Evolutionary conservation across 2,797 vertebrate genomes (phyloP).

Genomic region (Poecilia wingei): DNA sequence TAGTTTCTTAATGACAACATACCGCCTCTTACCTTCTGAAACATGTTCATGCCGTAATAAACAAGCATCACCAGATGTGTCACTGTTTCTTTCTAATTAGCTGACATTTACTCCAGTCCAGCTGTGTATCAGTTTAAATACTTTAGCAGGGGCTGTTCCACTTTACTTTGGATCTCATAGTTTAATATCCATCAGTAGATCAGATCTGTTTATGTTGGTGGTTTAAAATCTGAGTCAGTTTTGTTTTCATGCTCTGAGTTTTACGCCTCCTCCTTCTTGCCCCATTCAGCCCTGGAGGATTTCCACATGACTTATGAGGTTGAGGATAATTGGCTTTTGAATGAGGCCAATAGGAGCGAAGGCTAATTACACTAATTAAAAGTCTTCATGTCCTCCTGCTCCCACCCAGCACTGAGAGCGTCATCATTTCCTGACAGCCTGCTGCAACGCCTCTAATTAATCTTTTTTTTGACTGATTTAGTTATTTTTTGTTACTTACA

Average conservation of each 20-base stretch:
- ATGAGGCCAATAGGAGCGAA: constrained; percentile 47
- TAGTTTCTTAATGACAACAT: no score
- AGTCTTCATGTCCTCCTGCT: constrained; percentile 15
- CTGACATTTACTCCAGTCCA: background rate
- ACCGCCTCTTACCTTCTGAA: no score
- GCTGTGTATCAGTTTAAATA: background rate
- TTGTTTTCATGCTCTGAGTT: background rate
- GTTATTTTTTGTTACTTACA: no score
- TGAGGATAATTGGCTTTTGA: constrained; percentile 45
- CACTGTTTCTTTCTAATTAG: background rate
- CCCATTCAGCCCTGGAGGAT: constrained; percentile 12
- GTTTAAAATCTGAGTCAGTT: background rate
- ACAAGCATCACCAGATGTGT: background rate
- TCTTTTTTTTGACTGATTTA: no score
- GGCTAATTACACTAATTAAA: constrained; percentile 61
- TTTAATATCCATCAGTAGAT: background rate
- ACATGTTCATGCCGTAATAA: background rate
- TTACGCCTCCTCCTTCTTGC: constrained; percentile 20
- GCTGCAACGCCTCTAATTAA: constrained; percentile 41
- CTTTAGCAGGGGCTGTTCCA: background rate
- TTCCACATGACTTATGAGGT: constrained; percentile 26
- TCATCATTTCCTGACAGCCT: constrained; percentile 32
- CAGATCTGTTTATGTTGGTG: no score
- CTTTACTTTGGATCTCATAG: background rate
- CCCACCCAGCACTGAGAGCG: constrained; percentile 7